These are phyloP conservation scores for Tinamus major DNA, from an alignment of 2,797 vertebrate species.

Conservation along the genomic window DNA sequence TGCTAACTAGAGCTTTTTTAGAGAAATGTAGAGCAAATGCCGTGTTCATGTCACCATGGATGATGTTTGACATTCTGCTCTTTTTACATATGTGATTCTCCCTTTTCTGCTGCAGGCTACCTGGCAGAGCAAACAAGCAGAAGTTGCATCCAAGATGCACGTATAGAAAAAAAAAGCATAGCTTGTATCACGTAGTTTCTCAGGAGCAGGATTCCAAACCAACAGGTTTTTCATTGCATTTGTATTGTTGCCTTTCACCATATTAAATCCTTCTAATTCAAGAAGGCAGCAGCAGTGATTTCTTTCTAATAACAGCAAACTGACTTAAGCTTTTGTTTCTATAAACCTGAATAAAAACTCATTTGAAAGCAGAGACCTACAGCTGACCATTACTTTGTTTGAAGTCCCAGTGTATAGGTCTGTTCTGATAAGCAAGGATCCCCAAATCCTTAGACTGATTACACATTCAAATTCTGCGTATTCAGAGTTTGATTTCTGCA, in stretches of 20 bases:
- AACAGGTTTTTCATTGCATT: background rate
- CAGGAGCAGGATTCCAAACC: background rate
- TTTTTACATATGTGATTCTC: background rate
- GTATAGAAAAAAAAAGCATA: background rate
- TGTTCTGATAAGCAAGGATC: background rate
- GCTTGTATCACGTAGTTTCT: background rate
- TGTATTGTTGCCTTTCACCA: background rate
- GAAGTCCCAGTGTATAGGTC: background rate
- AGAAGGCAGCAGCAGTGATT: background rate
- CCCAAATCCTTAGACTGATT: background rate
- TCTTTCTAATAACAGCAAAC: background rate
- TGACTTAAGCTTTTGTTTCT: background rate
- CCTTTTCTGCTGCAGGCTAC: background rate
- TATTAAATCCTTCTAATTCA: background rate
- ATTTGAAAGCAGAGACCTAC: background rate
- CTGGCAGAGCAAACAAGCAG: background rate
- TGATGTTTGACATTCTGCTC: fast-evolving
- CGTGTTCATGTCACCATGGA: background rate
- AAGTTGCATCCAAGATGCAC: background rate
- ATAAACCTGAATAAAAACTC: background rate
- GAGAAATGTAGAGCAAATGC: background rate
- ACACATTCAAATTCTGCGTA: background rate
- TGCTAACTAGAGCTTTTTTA: background rate
- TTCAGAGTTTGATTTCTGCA: background rate
- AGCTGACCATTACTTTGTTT: background rate